These are phyloP conservation scores for Pterocles burchelli DNA, from an alignment of 2,113 vertebrate genomes.

Conservation along the genomic window DNA sequence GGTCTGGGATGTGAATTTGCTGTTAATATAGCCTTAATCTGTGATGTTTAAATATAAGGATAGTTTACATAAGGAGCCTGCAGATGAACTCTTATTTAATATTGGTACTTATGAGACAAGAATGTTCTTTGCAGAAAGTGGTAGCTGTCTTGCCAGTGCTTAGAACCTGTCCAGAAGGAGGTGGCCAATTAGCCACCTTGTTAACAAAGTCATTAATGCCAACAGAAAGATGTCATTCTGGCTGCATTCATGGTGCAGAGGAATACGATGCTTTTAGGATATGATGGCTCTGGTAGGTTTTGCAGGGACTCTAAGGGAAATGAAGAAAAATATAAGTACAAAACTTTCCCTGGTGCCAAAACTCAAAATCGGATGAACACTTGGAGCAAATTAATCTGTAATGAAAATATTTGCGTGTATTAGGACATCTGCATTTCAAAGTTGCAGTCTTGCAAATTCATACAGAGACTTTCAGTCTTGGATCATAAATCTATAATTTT, in stretches of 20 bases:
- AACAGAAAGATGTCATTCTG: background rate
- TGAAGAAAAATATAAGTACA: background rate
- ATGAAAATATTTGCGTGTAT: background rate
- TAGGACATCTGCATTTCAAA: background rate
- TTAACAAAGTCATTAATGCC: background rate
- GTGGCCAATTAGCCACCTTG: background rate
- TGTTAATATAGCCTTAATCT: background rate
- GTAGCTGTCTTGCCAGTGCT: background rate
- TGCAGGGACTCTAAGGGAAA: background rate
- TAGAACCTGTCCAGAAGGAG: background rate
- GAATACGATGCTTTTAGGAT: background rate
- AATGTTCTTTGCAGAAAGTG: background rate
- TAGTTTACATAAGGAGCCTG: background rate
- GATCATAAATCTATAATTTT: background rate
- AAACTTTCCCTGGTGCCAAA: background rate
- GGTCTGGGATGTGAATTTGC: background rate
- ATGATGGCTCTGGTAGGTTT: background rate
- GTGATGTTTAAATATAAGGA: background rate
- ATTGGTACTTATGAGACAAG: background rate
- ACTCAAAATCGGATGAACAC: background rate
- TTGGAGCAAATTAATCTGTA: background rate
- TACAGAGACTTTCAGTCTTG: background rate
- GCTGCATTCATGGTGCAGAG: background rate
- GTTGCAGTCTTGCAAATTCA: background rate
- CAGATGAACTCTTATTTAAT: background rate